Percentiles rank a stretch among this genome's conserved stretches.
Evolutionary conservation across 2,797 vertebrate genomes (phyloP).

Genomic region (Neomorphus geoffroyi): DNA sequence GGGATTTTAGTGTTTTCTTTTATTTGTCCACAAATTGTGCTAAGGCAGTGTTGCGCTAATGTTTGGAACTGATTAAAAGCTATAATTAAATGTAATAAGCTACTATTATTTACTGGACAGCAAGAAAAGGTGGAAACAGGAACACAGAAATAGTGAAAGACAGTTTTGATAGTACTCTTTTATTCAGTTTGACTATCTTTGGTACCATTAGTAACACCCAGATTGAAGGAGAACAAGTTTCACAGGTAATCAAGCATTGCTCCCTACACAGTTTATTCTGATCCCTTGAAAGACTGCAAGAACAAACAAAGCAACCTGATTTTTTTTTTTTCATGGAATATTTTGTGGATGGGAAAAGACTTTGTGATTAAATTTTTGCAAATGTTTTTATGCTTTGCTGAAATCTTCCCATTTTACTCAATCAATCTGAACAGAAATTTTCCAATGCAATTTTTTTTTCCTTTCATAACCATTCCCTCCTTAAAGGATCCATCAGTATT

Average conservation of each 20-base stretch:
- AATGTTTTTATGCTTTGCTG: rapidly evolving
- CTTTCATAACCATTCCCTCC: background rate
- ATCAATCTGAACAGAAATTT: background rate
- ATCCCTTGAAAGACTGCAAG: background rate
- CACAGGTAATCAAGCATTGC: background rate
- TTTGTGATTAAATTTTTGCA: background rate
- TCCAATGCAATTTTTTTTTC: background rate
- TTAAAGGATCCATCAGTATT: background rate
- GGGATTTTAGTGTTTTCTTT: background rate
- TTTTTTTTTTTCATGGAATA: background rate
- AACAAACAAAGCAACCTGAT: background rate
- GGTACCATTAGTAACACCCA: background rate
- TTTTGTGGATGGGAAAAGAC: background rate
- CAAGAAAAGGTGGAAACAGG: background rate
- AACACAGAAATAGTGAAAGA: background rate
- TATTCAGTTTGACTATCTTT: background rate
- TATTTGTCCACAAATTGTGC: background rate
- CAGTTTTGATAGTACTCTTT: background rate
- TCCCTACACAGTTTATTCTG: background rate
- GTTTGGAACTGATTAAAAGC: background rate
- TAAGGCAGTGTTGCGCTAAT: background rate
- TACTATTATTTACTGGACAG: background rate
- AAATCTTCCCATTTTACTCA: background rate
- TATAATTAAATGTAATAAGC: background rate
- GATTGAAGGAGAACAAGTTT: background rate